phyloP scores from a whole-genome alignment of 2,888 invertebrate genomes.

The Epirrhoe tristata region DNA sequence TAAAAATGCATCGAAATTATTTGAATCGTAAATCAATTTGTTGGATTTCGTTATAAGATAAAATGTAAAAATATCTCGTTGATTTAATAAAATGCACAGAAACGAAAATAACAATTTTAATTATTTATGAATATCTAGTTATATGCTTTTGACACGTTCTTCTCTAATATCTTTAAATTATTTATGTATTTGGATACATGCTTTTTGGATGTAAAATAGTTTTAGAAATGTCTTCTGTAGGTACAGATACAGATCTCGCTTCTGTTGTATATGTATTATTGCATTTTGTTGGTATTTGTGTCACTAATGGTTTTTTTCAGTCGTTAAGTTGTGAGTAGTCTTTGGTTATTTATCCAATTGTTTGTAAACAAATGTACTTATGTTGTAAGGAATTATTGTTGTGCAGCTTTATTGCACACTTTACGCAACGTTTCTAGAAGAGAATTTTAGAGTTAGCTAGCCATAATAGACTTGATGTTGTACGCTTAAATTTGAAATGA shows the following conservation, averaged over 20 bases:
- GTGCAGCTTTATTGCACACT: constrained; percentile 1
- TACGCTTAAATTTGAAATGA: not conserved
- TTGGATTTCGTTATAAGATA: not conserved
- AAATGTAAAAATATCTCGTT: not conserved
- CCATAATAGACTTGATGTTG: not conserved
- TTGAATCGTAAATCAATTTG: not conserved
- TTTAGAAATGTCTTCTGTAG: too few species aligned
- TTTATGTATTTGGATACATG: too few species aligned
- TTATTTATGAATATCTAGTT: not conserved
- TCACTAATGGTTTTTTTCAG: too few species aligned
- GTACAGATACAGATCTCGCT: too few species aligned
- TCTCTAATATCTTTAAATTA: too few species aligned
- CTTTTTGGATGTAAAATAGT: too few species aligned
- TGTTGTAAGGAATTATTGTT: constrained; percentile 15
- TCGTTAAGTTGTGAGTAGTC: not conserved
- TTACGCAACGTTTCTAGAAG: not conserved
- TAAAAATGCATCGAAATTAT: not conserved
- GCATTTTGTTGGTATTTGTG: too few species aligned
- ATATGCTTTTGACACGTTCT: too few species aligned
- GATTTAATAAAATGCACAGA: not conserved
- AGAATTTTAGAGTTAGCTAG: constrained; percentile 7
- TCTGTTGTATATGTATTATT: too few species aligned
- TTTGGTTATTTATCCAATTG: constrained; percentile 9
- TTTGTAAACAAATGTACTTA: not conserved
- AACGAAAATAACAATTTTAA: not conserved